Evolutionary conservation across 2,888 invertebrate genomes (phyloP).

Genomic region (Bimastos eiseni): DNA sequence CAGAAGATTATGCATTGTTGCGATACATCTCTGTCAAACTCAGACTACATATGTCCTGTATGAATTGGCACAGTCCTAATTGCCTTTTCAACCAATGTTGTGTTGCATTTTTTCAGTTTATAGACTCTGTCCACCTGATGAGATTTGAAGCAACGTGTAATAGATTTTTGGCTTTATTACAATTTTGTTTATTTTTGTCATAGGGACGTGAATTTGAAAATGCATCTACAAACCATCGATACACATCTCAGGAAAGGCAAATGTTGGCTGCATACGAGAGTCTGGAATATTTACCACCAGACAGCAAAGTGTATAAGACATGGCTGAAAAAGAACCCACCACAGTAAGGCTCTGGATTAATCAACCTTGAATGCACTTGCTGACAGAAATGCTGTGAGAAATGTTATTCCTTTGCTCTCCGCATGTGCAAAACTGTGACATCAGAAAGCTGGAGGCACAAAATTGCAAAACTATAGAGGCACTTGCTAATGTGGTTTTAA

Average conservation of each 20-base stretch:
- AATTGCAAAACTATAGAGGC: too few species aligned
- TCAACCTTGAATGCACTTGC: neutral
- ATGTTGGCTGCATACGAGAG: constrained; percentile 53
- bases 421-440: too few species aligned
- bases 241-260: constrained; percentile 52
- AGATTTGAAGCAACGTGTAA: neutral
- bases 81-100: neutral
- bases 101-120: neutral
- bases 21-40: neutral
- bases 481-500: too few species aligned
- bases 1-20: neutral
- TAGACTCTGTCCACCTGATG: neutral
- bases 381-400: neutral
- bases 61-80: neutral
- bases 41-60: neutral
- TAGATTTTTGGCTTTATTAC: constrained; percentile 9
- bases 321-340: constrained; percentile 51
- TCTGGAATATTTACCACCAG: constrained; percentile 53
- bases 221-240: constrained; percentile 52
- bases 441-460: too few species aligned
- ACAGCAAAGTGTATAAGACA: constrained; percentile 51
- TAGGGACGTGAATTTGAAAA: constrained; percentile 56
- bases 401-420: neutral
- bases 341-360: constrained; percentile 36
- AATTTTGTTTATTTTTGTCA: constrained; percentile 27